These are phyloP conservation scores for Alauda arvensis DNA, from an alignment of 2,797 vertebrate species.

Conservation along the genomic window DNA sequence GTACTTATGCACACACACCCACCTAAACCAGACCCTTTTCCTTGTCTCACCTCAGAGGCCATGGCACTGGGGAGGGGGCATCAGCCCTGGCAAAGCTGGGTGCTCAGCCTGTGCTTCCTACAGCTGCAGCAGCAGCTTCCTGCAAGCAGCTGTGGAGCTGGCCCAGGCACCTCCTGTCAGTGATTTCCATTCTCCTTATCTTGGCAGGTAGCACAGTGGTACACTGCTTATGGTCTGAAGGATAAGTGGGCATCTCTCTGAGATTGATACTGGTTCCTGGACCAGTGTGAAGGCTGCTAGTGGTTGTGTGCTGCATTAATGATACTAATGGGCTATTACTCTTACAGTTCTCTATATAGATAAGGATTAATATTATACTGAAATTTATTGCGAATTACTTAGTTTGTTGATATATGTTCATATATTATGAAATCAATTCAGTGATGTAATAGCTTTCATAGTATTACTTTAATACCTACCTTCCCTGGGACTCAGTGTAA, in stretches of 20 bases:
- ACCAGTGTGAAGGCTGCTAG: not conserved
- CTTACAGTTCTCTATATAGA: not conserved
- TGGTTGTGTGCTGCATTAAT: not conserved
- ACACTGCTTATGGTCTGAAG: not conserved
- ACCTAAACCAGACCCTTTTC: not conserved
- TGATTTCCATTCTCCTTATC: not conserved
- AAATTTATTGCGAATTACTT: conserved; percentile 5
- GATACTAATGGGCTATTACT: not conserved
- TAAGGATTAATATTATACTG: not conserved
- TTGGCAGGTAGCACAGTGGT: not conserved
- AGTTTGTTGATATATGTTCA: conserved; percentile 2
- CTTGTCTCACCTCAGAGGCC: rapidly evolving
- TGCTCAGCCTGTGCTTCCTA: not conserved
- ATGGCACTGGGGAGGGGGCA: rapidly evolving
- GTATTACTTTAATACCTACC: not conserved
- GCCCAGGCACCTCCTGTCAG: not conserved
- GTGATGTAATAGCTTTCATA: not conserved
- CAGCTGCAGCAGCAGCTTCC: rapidly evolving
- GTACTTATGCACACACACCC: not conserved
- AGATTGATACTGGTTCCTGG: not conserved
- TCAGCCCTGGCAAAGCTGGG: not conserved
- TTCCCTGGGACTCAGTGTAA: not conserved
- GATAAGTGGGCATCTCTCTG: not conserved
- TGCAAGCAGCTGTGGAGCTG: not conserved
- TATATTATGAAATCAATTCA: not conserved